phyloP scores from a whole-genome alignment of 1,140 invertebrate genomes.

The Neotoxoptera formosana region DNA sequence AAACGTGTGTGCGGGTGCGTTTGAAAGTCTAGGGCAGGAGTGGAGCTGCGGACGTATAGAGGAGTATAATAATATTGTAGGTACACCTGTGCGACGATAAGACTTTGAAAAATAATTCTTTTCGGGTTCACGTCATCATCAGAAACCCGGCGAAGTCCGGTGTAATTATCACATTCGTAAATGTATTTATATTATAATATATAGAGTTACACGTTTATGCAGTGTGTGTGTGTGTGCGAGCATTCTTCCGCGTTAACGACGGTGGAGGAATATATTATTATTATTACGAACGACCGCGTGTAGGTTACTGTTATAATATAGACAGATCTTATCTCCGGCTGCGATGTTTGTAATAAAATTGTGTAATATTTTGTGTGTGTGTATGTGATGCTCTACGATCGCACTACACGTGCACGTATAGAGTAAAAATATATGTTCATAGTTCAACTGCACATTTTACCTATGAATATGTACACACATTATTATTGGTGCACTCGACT shows the following conservation, averaged over 20 bases:
- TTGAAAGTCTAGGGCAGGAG: background rate
- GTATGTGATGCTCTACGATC: too few relatives aligned
- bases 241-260: conserved; percentile 4
- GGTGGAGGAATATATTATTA: background rate
- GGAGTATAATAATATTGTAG: too few relatives aligned
- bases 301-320: background rate
- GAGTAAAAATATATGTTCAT: background rate
- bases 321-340: background rate
- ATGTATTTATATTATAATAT: too few relatives aligned
- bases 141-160: background rate
- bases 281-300: background rate
- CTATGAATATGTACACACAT: background rate
- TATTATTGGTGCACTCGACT: background rate
- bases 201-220: background rate
- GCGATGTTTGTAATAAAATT: background rate
- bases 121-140: background rate
- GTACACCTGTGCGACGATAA: background rate
- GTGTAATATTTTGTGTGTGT: background rate
- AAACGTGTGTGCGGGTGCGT: background rate
- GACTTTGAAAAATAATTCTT: background rate
- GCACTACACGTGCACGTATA: too few relatives aligned
- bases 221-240: background rate
- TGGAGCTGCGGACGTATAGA: too few relatives aligned
- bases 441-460: background rate
- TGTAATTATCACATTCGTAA: background rate